phyloP scores from a whole-genome alignment of 2,113 vertebrate genomes.

The Forbesichthys papilliferus region DNA sequence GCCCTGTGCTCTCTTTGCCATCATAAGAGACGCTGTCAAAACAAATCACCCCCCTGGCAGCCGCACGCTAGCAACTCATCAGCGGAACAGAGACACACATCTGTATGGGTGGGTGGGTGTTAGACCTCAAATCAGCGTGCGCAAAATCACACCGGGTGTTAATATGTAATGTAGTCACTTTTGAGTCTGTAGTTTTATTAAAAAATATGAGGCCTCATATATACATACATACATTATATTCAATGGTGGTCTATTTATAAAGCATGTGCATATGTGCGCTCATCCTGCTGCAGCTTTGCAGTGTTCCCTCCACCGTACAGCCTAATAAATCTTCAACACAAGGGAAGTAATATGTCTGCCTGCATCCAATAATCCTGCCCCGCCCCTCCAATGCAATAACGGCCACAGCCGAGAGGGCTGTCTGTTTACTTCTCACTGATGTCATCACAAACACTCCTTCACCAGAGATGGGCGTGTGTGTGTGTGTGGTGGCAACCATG shows the following conservation, averaged over 20 bases:
- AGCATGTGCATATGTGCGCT: not conserved
- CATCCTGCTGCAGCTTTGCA: slow-evolving; percentile 26
- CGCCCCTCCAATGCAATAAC: slow-evolving; percentile 31
- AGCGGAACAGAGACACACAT: not conserved
- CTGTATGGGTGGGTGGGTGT: slow-evolving; percentile 8
- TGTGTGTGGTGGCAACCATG: slow-evolving; percentile 64
- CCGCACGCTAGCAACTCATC: slow-evolving; percentile 35
- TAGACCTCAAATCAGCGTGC: slow-evolving; percentile 13
- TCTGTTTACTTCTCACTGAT: slow-evolving; percentile 85
- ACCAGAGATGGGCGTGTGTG: slow-evolving; percentile 71
- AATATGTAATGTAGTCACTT: not conserved
- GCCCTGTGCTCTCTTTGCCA: slow-evolving; percentile 58
- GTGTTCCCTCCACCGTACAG: slow-evolving; percentile 25
- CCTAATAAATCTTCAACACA: slow-evolving; percentile 55
- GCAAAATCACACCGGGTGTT: not conserved
- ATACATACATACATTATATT: no score
- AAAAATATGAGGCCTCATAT: not conserved
- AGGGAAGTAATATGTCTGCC: slow-evolving; percentile 50
- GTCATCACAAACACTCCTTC: slow-evolving; percentile 88
- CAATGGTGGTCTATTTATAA: not conserved
- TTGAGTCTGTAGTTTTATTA: not conserved
- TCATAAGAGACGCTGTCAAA: slow-evolving; percentile 75
- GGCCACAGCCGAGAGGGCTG: slow-evolving; percentile 54
- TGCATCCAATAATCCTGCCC: slow-evolving; percentile 57
- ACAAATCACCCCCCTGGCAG: slow-evolving; percentile 65